Evolutionary conservation across 2,888 invertebrate species (phyloP), one percentile per base, ranked within the genome.

Genomic region (Dinocampus coccinellae): DNA sequence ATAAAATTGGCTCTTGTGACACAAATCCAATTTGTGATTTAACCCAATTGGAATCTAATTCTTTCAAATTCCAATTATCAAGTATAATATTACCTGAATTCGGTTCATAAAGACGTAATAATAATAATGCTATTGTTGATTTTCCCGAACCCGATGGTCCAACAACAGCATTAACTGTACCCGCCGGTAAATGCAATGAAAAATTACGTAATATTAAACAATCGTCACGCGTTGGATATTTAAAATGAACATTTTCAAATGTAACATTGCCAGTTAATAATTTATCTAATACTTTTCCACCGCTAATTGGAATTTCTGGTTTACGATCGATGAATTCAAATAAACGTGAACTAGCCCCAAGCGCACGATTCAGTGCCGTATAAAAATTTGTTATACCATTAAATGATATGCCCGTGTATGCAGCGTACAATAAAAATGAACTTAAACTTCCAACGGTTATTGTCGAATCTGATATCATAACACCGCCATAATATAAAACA

Each of bases 141-240:
- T 99, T 99, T 0, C 99, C 99, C 29, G 96, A 96, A 0, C 98
- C 98, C 72, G 97, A 97, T 0, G 95, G 90, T 0, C 98, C 98
- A 0, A 99, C 93, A 16, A 93, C 85, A 0, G 97, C 97, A 10
- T 95, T 91, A 0, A 95, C 92, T 75, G 91, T 91, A 10, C 93
- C 93, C 0, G 93, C 91, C 0, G 90, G 89, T 3, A 96, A 88
- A 7, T 89, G 89, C 34, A 97, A 89, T 76, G 89, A 91, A 24
- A 97, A 89, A 33, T 92, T 90, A 61, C 91, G 89, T 66, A 97
- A 89, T 2, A 95, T 90, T 1, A 83, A 78, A 22, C 87, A 85
- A 29, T 92, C 90, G 0, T 89, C 86, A 61, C 94, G 89, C 0
- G 92, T 89, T 0, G 93, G 93, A 87, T 97, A 97, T 0, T 89